Evolutionary conservation across 2,888 invertebrate species (phyloP).

Genomic region (Dryobotodes eremita): DNA sequence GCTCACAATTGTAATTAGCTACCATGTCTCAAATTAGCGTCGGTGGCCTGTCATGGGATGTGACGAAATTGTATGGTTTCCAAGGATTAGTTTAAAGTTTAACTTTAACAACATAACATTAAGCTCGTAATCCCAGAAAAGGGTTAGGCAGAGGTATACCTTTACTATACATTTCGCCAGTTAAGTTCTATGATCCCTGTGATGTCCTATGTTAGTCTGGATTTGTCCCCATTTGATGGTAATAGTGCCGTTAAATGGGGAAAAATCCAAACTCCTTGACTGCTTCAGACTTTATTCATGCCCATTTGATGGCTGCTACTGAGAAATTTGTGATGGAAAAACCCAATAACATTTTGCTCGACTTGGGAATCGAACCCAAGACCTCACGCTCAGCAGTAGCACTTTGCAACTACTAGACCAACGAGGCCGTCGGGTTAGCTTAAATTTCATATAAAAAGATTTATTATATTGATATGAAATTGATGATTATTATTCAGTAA

Average conservation of each 20-base stretch:
- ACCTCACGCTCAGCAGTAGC: neutral
- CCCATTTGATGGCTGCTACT: too few species aligned
- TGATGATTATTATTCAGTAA: too few species aligned
- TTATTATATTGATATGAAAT: too few species aligned
- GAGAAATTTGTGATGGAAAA: neutral
- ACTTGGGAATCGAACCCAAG: neutral
- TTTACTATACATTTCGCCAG: neutral
- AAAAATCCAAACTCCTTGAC: too few species aligned
- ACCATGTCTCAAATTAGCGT: slow-evolving; percentile 37
- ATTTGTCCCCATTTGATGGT: too few species aligned
- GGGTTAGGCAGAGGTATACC: neutral
- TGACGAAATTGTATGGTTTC: neutral
- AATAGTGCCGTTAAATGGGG: too few species aligned
- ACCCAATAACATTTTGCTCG: neutral
- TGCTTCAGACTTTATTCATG: too few species aligned
- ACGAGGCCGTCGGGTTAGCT: neutral
- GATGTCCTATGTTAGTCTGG: too few species aligned
- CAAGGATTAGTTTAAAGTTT: neutral
- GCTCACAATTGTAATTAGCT: slow-evolving; percentile 45
- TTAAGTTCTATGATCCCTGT: too few species aligned
- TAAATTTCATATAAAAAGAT: neutral
- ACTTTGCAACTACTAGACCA: neutral
- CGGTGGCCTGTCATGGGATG: neutral
- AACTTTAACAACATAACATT: neutral
- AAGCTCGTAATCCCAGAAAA: neutral